Base-by-base conservation (phyloP, 1,140 invertebrate species). In the Nilaparvata lugens region DNA sequence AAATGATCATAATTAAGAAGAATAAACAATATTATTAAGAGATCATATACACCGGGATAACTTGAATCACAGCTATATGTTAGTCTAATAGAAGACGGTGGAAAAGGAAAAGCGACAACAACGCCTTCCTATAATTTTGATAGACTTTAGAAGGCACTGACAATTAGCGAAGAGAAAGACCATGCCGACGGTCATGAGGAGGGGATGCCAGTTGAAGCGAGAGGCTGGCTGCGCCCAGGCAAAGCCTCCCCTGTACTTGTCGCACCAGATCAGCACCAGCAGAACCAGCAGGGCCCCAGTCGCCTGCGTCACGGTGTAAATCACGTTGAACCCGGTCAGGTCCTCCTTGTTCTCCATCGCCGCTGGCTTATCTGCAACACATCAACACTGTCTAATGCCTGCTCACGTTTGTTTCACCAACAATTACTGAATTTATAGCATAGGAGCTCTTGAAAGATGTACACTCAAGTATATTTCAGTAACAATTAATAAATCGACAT, bases 131-230 rank as follows among this genome's bases (percentile, higher is more conserved):
- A 28, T 28, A 28, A 28, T 28, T 28, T 28, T 28, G 28, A 4
- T 4, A 3, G 9, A 9, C 28, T 3, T 9, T 4, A 9, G 3
- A 4, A 9, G 9, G 9, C 9, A 69, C 79, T 78, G 78, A 92
- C 90, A 87, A 79, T 95, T 89, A 42, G 84, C 87, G 73, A 90
- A 92, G 2, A 94, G 73, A 73, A 89, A 93, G 5, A 95, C 81
- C 70, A 95, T 77, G 53, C 90, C 91, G 64, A 93, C 79, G 9
- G 84, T 81, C 91, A 95, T 93, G 28, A 93, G 81, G 0, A 94
- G 74, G 1, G 92, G 92, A 77, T 95, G 93, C 82, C 90, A 94
- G 71, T 95, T 93, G 65, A 95, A 95, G 72, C 91, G 78, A n/a
- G 78, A 68, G 1, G 64, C 62, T 4, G 84, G 83, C 70, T 85